Percentiles rank a stretch among this genome's conserved stretches.
These are phyloP conservation scores for Cebus imitator DNA, from an alignment of 2,113 vertebrate genomes.

Conservation along the genomic window DNA sequence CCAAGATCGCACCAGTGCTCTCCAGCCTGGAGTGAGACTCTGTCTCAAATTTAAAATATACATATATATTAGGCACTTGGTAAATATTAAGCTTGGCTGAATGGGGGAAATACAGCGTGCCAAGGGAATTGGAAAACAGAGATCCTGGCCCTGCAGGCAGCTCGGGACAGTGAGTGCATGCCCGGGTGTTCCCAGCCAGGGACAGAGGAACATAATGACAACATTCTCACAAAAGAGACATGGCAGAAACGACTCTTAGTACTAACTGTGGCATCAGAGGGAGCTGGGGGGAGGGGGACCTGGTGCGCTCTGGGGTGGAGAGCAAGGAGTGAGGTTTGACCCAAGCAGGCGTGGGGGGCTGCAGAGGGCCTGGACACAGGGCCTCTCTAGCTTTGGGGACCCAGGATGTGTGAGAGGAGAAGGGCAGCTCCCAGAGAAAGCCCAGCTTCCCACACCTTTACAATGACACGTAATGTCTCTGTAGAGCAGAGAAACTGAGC, in stretches of 20 bases:
- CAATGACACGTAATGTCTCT: not conserved
- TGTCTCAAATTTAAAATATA: no score
- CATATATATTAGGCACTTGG: not conserved
- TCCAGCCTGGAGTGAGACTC: no score
- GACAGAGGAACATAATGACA: not conserved
- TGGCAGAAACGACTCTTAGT: not conserved
- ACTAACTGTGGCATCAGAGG: not conserved
- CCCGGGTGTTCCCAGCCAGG: not conserved
- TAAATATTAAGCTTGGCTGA: not conserved
- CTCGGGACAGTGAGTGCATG: not conserved
- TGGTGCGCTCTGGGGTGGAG: not conserved
- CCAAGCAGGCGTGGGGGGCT: not conserved
- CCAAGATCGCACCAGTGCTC: no score
- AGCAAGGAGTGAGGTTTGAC: not conserved
- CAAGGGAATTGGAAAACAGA: not conserved
- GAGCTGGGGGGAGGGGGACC: not conserved
- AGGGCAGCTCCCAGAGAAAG: no score
- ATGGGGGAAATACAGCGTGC: not conserved
- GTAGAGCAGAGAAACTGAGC: not conserved
- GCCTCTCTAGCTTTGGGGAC: not conserved
- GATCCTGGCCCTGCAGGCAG: not conserved
- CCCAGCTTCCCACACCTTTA: not conserved
- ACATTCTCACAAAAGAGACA: not conserved
- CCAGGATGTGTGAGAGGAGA: not conserved
- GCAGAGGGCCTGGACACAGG: not conserved